Evolutionary conservation across 2,113 vertebrate species (phyloP), one percentile per base, ranked within the genome.

Genomic region (Okapia johnstoni): DNA sequence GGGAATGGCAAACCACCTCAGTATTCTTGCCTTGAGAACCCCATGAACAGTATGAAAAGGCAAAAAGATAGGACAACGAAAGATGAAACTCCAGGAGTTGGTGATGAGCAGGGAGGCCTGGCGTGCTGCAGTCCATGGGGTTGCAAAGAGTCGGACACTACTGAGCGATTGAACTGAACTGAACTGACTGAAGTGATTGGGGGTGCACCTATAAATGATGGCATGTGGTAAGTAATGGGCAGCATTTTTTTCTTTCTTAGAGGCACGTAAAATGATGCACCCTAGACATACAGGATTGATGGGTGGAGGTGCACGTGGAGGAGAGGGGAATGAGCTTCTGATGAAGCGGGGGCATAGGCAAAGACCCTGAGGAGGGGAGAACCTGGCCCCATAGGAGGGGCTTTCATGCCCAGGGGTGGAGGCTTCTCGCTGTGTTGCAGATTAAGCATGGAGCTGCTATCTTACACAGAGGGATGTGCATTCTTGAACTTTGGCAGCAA

Each of bases 141-240:
- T 36, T 3, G 0, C n/a, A 36, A 11, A 70, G 63, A 21, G 8
- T 36, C 8, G 0, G 63, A 70, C n/a, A 21, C 4, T 4, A 70
- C n/a, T 70, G 63, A 70, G 33, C 0, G 9, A 36, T 2, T 1
- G 2, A 70, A 70, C 63, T 11, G n/a, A 66, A 66, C 17, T 36
- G 63, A 70, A 36, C 63, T 21, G 63, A 36, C 63, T 36, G n/a
- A 73, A 73, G 70, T 43, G 70, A 25, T 73, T 17, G 6, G n/a
- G 23, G 26, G 26, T 15, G 1, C 43, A 7, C 2, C 80, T 55
- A 14, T 55, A 66, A 40, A 50, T 12, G 30, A 46, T 21, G n/a
- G 8, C 13, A 7, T 5, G 26, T 16, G 7, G 3, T 52, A 73
- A 3, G 10, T 6, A 36, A 26, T 1, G 3, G 9, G 43, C 23